phyloP scores from a whole-genome alignment of 1,140 invertebrate genomes.

The Nasonia giraulti region DNA sequence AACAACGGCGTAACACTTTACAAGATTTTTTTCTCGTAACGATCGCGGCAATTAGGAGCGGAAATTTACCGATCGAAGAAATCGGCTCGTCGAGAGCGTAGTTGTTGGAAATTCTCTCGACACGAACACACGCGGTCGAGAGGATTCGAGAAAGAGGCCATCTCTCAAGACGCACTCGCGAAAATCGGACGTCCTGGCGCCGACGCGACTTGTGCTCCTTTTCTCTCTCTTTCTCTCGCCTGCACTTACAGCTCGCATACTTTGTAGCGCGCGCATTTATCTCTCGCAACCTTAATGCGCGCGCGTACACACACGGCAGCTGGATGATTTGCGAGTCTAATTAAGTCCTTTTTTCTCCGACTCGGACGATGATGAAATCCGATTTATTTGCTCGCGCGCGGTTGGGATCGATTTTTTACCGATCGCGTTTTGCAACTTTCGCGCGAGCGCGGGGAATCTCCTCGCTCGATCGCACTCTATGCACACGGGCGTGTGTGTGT shows the following conservation, averaged over 20 bases:
- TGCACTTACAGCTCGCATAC: neutral
- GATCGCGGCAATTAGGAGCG: too few species aligned
- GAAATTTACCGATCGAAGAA: too few species aligned
- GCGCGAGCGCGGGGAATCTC: neutral
- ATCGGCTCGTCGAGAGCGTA: too few species aligned
- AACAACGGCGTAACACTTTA: neutral
- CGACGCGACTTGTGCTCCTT: constrained; percentile 23
- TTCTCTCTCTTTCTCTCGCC: neutral
- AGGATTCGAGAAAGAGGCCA: neutral
- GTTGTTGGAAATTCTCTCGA: too few species aligned
- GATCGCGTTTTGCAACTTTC: neutral
- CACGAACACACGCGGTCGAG: too few species aligned
- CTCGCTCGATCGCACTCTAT: neutral
- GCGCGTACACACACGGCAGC: neutral
- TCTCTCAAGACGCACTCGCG: neutral
- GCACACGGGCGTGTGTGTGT: neutral
- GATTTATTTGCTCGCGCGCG: constrained; percentile 21
- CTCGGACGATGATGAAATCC: constrained; percentile 29
- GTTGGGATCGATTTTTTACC: constrained; percentile 1
- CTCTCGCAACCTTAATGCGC: constrained; percentile 12
- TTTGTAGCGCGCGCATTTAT: neutral
- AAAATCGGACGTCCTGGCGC: constrained; percentile 34
- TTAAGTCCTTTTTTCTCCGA: constrained; percentile 10
- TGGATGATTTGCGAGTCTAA: constrained; percentile 26
- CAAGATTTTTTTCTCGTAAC: neutral